These are phyloP conservation scores for Crax fasciolata DNA, from an alignment of 2,797 vertebrate genomes.

Conservation along the genomic window DNA sequence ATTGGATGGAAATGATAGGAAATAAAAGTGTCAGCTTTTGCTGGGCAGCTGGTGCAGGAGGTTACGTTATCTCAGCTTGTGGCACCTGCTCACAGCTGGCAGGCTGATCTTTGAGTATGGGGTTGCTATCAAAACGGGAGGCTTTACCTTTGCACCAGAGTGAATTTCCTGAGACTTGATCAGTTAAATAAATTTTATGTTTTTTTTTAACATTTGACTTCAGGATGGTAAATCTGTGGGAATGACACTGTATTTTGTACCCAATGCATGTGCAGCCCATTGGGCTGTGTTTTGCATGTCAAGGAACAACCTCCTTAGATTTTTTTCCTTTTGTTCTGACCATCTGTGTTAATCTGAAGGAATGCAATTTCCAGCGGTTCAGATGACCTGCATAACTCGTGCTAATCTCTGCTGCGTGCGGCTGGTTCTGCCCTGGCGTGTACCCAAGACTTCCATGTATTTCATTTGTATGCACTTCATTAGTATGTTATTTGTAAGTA, in stretches of 20 bases:
- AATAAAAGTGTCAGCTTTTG: not conserved
- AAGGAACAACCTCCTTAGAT: not conserved
- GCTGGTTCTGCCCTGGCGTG: slow-evolving; percentile 9
- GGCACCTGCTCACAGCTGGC: not conserved
- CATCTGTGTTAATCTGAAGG: not conserved
- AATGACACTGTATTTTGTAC: not conserved
- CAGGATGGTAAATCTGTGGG: not conserved
- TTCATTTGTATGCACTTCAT: not conserved
- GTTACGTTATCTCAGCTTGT: not conserved
- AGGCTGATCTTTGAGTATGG: not conserved
- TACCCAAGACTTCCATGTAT: not conserved
- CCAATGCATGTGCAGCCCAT: not conserved
- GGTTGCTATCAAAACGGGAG: not conserved
- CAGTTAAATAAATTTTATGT: not conserved
- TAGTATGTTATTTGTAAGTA: slow-evolving; percentile 7
- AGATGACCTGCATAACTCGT: not conserved
- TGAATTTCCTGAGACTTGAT: not conserved
- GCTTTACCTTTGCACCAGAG: not conserved
- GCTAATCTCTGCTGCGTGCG: not conserved
- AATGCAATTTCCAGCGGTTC: slow-evolving; percentile 10
- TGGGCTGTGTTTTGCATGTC: not conserved
- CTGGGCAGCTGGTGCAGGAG: not conserved
- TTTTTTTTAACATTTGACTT: not conserved
- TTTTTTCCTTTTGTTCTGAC: not conserved
- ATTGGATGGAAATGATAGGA: not conserved